These are phyloP conservation scores for Mixornis gularis DNA, from an alignment of 2,113 vertebrate genomes.

Conservation along the genomic window DNA sequence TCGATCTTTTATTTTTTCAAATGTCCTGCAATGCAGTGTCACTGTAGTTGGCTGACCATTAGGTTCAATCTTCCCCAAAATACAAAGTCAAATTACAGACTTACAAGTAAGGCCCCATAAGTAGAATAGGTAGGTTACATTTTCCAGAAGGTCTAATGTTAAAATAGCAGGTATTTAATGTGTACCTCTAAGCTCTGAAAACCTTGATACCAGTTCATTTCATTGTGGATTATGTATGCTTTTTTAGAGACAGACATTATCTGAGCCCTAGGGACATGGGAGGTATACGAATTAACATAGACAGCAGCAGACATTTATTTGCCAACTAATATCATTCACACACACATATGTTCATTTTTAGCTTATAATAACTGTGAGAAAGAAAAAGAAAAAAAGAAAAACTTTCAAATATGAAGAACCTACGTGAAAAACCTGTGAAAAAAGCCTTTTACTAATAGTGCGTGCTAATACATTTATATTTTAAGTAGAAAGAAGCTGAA, in stretches of 20 bases:
- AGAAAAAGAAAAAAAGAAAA: neutral
- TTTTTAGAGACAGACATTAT: slow-evolving; percentile 61
- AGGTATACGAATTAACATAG: slow-evolving; percentile 36
- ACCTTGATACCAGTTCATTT: slow-evolving; percentile 53
- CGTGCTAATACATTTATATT: neutral
- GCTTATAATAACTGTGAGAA: slow-evolving; percentile 12
- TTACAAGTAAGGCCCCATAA: neutral
- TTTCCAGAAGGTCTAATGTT: slow-evolving; percentile 12
- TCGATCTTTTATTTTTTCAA: neutral
- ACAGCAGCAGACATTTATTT: slow-evolving; percentile 47
- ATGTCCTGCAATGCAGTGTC: neutral
- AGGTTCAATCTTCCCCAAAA: neutral
- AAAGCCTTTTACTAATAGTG: slow-evolving; percentile 15
- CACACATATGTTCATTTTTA: slow-evolving; percentile 3
- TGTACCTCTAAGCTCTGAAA: slow-evolving; percentile 37
- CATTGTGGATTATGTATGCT: slow-evolving; percentile 44
- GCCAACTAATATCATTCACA: neutral
- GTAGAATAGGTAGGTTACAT: neutral
- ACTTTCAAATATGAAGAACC: slow-evolving; percentile 1
- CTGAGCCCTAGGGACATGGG: slow-evolving; percentile 18
- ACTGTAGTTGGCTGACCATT: neutral
- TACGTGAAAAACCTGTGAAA: slow-evolving; percentile 10
- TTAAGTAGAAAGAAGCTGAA: neutral
- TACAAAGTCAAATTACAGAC: neutral
- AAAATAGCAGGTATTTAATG: slow-evolving; percentile 46